Evolutionary conservation across 2,888 invertebrate species (phyloP), one percentile per base, ranked within the genome.

Genomic region (Girardia tigrina): DNA sequence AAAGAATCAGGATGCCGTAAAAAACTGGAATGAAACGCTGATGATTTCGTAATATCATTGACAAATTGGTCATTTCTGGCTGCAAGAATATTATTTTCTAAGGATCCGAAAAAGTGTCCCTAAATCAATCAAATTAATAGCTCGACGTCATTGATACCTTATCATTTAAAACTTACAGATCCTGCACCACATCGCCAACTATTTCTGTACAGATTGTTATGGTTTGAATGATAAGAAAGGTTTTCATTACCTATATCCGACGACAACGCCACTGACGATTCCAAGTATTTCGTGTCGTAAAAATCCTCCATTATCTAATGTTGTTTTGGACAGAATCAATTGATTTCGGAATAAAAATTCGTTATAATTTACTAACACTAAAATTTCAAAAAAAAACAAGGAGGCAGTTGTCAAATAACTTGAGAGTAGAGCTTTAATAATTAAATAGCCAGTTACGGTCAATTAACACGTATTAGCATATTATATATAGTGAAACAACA

Each of bases 401-500:
- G 56, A 20, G 20, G 56, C 56, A 56, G 56, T 56, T 56, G 56
- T 20, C 56, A 56, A 56, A 23, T 56, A 56, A 56, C 8, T 56
- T n/a, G 4, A 56, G 23, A 56, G 56, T 56, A 16, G 23, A 8
- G 56, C 56, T 56, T 56, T 8, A 56, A 56, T 56, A 56, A 56
- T 56, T 56, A 56, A 56, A 56, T n/a, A 56, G 56, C 56, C n/a
- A 23, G 56, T 23, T 56, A 56, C 56, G 56, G 56, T 56, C 56
- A 56, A 56, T 56, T 56, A 56, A 16, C 56, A 56, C 4, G 56
- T 20, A 12, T 56, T 56, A 56, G 56, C 56, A 56, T 56, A 56
- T 56, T 56, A 56, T 56, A 56, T 56, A 56, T 56, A 56, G 56
- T 56, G 56, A 56, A 56, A 56, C 56, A 56, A 56, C 56, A 56